Percentiles rank a stretch among this genome's conserved stretches.
Conservation (phyloP, 2,113 vertebrate species). For the Scatophagus argus region DNA sequence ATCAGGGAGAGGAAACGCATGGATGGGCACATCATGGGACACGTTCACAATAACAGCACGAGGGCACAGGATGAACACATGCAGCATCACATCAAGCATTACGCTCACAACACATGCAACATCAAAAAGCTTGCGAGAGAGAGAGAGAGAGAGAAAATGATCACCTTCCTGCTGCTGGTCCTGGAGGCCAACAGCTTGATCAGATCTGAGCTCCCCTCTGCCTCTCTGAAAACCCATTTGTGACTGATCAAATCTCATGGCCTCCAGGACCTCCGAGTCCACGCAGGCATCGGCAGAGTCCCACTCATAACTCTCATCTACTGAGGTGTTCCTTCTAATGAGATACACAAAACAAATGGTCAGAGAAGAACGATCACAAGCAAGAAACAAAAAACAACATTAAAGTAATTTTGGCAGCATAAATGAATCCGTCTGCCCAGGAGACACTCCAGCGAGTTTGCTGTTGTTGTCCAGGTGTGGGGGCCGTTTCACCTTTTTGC, state of each 20-base stretch:
- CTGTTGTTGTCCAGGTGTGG: constrained; percentile 46
- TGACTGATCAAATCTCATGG: constrained; percentile 69
- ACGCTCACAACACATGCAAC: constrained; percentile 57
- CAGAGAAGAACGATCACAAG: constrained; percentile 45
- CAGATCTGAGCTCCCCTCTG: constrained; percentile 46
- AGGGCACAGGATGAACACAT: constrained; percentile 56
- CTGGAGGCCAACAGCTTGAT: constrained; percentile 77
- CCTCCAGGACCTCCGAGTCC: constrained; percentile 82
- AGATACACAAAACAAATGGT: constrained; percentile 69
- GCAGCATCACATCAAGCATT: constrained; percentile 48
- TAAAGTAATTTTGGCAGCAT: constrained; percentile 57
- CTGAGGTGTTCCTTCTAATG: constrained; percentile 85
- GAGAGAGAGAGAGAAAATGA: not conserved
- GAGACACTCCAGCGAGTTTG: constrained; percentile 52
- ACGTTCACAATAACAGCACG: constrained; percentile 66
- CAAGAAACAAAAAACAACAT: constrained; percentile 30
- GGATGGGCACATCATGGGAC: constrained; percentile 65
- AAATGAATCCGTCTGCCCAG: constrained; percentile 46
- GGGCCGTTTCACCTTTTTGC: constrained; percentile 83
- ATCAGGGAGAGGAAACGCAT: constrained; percentile 69
- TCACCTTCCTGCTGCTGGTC: constrained; percentile 80
- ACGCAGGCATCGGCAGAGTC: constrained; percentile 79
- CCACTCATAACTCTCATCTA: constrained; percentile 89
- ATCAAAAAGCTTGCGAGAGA: not conserved
- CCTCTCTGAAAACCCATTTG: constrained; percentile 51